A percentile compares a stretch with the other conserved stretches of the same genome.
phyloP scores from a whole-genome alignment of 2,888 invertebrate genomes.

The Chymomyza procnemis region DNA sequence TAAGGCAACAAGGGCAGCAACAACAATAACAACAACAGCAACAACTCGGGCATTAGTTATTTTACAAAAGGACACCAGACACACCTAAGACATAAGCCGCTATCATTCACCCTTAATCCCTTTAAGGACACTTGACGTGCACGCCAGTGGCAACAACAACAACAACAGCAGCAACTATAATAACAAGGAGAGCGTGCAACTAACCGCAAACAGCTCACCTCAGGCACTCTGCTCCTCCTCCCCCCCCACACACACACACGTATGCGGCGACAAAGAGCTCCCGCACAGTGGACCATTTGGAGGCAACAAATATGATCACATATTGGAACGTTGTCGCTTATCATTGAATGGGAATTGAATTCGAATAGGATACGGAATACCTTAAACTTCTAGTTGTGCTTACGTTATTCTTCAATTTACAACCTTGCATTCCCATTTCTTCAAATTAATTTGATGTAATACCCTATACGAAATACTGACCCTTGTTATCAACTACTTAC shows the following conservation, averaged over 20 bases:
- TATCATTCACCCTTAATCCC: slow-evolving; percentile 73
- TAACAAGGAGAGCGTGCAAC: slow-evolving; percentile 29
- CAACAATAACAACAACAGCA: slow-evolving; percentile 17
- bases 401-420: too few species aligned
- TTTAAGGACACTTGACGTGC: slow-evolving; percentile 73
- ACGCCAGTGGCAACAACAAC: slow-evolving; percentile 28
- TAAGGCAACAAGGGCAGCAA: background rate
- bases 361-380: too few species aligned
- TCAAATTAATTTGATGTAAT: too few species aligned
- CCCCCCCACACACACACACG: slow-evolving; percentile 14
- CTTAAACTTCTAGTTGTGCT: too few species aligned
- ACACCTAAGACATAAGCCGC: slow-evolving; percentile 73
- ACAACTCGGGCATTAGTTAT: slow-evolving; percentile 34
- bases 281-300: background rate
- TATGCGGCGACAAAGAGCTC: background rate
- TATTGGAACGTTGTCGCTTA: too few species aligned
- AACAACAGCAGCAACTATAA: slow-evolving; percentile 27
- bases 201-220: slow-evolving; percentile 64
- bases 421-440: too few species aligned
- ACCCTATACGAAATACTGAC: too few species aligned
- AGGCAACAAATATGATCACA: too few species aligned
- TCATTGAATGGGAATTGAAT: too few species aligned
- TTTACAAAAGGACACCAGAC: slow-evolving; percentile 62
- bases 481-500: too few species aligned
- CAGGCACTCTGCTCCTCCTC: slow-evolving; percentile 13